Evolutionary conservation across 2,113 vertebrate species (phyloP), one percentile per base, ranked within the genome.

Genomic region (Alligator sinensis): DNA sequence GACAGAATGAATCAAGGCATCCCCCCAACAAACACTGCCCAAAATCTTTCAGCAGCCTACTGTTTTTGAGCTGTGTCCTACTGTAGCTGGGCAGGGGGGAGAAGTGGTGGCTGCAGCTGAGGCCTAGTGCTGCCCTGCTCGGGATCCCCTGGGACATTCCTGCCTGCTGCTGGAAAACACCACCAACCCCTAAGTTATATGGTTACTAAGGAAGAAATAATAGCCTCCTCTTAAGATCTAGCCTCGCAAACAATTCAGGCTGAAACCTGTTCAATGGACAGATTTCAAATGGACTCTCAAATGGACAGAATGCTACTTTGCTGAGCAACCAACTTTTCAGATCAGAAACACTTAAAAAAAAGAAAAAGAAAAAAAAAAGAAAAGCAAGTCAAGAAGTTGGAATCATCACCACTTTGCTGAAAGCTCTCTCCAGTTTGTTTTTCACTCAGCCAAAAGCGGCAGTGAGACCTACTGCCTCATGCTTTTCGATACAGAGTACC

Each of bases 1-100:
- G 82, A 22, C 38, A 60, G 59, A 34, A 4, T 5, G 18, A 24
- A 1, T 1, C 18, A 22, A 61, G 27, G 16, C 6, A 1, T 6
- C 62, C 63, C 4, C 21, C 9, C 4, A 13, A 15, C 47, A 58
- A 8, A 63, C 0, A 18, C 27, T n/a, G 11, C 21, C 15, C 14
- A 7, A n/a, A 16, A 66, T 15, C 63, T 66, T 66, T 66, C 27
- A 66, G 30, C 59, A 5, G 25, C 4, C 28, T 47, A 9, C 9
- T 47, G 47, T 47, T 47, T 47, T 47, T 47, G 7, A 47, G 47
- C 47, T 47, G 47, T 47, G 47, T 7, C 47, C 47, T 9, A 47
- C 47, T 47, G 47, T 9, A 47, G 47, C 7, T 47, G 6, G 47
- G 47, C 47, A 47, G 47, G 47, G 7, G 47, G 47, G 47, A 47